Conservation (phyloP, 2,113 vertebrate genomes). For the Pavo muticus region DNA sequence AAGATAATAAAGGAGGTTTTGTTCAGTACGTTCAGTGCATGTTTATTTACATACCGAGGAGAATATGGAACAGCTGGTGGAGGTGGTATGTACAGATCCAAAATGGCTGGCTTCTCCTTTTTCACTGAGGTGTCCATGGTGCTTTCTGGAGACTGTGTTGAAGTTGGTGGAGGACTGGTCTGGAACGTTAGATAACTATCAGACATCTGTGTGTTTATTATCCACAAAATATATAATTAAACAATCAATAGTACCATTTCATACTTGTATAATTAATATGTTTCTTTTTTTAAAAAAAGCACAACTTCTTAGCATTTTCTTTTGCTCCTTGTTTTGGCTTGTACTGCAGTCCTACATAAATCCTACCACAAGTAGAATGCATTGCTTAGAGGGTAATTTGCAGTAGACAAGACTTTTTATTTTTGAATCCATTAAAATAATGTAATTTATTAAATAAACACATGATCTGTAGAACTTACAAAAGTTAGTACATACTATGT, state of each 20-base stretch:
- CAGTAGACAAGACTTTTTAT: background rate
- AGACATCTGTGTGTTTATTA: background rate
- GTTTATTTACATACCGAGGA: slow-evolving; percentile 81
- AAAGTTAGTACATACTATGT: background rate
- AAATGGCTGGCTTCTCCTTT: slow-evolving; percentile 87
- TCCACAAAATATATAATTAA: background rate
- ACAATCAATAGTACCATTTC: background rate
- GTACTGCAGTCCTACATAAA: background rate
- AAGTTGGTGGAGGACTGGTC: slow-evolving; percentile 76
- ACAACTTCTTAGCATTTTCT: background rate
- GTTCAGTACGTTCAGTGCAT: background rate
- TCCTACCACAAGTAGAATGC: background rate
- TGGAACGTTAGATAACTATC: slow-evolving; percentile 57
- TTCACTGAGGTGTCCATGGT: slow-evolving; percentile 77
- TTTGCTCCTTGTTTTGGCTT: background rate
- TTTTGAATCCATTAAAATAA: background rate
- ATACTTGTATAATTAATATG: background rate
- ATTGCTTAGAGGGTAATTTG: background rate
- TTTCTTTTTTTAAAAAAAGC: too few species aligned
- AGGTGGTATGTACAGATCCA: slow-evolving; percentile 91
- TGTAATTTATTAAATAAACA: background rate
- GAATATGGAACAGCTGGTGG: slow-evolving; percentile 88
- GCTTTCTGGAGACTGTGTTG: slow-evolving; percentile 77
- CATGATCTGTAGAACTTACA: background rate
- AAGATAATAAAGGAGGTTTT: background rate